A percentile compares a stretch with the other conserved stretches of the same genome.
Conservation (phyloP, 2,113 vertebrate species). For the Burhinus oedicnemus region DNA sequence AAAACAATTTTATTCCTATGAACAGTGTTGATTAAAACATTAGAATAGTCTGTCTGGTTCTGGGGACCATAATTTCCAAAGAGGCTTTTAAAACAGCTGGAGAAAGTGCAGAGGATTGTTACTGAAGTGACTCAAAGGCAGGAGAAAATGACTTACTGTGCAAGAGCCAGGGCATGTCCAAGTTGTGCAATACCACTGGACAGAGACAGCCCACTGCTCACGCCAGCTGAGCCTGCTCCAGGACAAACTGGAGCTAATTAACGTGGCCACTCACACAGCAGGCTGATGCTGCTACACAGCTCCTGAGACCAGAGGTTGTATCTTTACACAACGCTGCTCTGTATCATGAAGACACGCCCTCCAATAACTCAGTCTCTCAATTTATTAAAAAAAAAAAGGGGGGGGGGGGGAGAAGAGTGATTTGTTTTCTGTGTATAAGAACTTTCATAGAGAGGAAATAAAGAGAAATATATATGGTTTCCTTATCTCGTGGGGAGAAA, state of each 20-base stretch:
- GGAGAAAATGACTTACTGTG: background rate
- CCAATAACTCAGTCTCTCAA: background rate
- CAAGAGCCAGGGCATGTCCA: background rate
- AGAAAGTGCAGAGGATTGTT: background rate
- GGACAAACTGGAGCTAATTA: background rate
- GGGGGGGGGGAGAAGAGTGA: accelerated
- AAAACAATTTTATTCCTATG: background rate
- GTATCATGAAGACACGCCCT: background rate
- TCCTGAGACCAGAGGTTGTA: background rate
- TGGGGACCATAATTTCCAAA: background rate
- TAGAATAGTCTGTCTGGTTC: background rate
- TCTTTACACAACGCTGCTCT: constrained; percentile 1
- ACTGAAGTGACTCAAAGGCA: constrained; percentile 2
- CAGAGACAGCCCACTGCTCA: background rate
- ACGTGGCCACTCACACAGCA: background rate
- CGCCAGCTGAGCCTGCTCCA: constrained; percentile 10
- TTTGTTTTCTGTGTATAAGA: background rate
- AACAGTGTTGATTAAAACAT: background rate
- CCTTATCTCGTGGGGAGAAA: background rate
- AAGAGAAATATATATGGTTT: background rate
- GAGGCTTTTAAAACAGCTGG: background rate
- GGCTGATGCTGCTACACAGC: background rate
- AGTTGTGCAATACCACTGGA: background rate
- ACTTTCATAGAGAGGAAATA: background rate
- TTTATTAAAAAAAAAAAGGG: too few species aligned